Conservation (phyloP, 2,888 invertebrate genomes). For the Minunthozetes semirufus region DNA sequence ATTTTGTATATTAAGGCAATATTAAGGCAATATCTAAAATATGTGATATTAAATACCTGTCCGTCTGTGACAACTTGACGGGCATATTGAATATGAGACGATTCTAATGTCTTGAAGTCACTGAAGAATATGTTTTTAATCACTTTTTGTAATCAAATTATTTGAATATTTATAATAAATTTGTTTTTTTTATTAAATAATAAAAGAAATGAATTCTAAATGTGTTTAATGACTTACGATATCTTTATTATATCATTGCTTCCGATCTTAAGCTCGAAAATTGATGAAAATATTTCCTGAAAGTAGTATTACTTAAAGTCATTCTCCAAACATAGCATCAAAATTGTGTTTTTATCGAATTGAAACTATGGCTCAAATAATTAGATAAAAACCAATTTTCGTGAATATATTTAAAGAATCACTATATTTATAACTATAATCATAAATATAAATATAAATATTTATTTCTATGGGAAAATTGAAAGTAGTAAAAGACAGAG, state of each 20-base stretch:
- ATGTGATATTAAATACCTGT: no score
- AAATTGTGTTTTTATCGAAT: no score
- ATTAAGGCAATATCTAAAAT: no score
- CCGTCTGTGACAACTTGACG: conserved; percentile 74
- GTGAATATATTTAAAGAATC: no score
- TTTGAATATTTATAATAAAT: not conserved
- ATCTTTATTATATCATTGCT: conserved; percentile 44
- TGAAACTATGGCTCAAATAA: no score
- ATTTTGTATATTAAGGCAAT: no score
- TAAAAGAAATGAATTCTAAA: no score
- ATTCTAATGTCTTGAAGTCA: conserved; percentile 35
- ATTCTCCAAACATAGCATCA: not conserved
- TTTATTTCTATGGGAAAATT: no score
- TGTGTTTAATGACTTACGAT: not conserved
- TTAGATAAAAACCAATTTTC: no score
- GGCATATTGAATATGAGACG: conserved; percentile 47
- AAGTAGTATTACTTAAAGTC: conserved; percentile 27
- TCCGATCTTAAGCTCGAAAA: conserved; percentile 46
- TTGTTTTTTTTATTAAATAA: not conserved
- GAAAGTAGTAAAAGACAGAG: no score
- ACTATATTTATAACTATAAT: no score
- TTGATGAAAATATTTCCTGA: conserved; percentile 46
- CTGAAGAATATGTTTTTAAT: not conserved
- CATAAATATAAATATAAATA: no score
- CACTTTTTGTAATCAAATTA: not conserved